Percentiles rank a stretch among this genome's conserved stretches.
Conservation (phyloP, 2,888 invertebrate species). For the Strigamia crassipes region DNA sequence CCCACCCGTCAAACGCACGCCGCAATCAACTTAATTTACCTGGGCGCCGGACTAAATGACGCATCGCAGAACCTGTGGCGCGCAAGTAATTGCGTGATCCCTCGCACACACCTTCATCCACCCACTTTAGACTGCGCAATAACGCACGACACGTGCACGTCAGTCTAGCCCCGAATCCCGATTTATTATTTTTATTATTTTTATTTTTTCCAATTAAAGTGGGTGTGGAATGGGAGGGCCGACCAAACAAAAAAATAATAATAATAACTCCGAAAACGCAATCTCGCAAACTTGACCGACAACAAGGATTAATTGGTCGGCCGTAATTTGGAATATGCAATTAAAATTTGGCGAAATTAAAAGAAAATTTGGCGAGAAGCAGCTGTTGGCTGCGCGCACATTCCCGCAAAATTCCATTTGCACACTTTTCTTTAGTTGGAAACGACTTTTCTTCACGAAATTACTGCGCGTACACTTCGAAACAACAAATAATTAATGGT, state of each 20-base stretch:
- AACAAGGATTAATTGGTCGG: background rate
- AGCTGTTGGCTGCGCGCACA: conserved; percentile 14
- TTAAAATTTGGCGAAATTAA: conserved; percentile 8
- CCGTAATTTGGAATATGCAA: background rate
- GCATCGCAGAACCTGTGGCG: conserved; percentile 46
- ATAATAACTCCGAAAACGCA: background rate
- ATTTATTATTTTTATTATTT: conserved; percentile 5
- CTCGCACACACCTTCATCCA: background rate
- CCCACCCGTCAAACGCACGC: conserved; percentile 36
- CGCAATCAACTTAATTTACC: conserved; percentile 48
- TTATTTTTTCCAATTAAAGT: background rate
- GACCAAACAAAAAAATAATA: no score
- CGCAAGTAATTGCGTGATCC: conserved; percentile 32
- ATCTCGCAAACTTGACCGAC: background rate
- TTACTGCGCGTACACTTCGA: background rate
- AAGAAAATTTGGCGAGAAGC: conserved; percentile 18
- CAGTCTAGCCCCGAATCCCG: background rate
- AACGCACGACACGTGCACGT: background rate
- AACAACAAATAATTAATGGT: conserved; percentile 25
- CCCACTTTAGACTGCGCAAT: conserved; percentile 6
- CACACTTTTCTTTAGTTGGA: background rate
- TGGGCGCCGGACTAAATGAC: conserved; percentile 46
- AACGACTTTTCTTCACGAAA: background rate
- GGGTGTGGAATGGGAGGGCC: background rate
- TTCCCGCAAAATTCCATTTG: conserved; percentile 39